These are phyloP conservation scores for Stenolophus ochropezus DNA, from an alignment of 2,888 invertebrate species.

Conservation along the genomic window DNA sequence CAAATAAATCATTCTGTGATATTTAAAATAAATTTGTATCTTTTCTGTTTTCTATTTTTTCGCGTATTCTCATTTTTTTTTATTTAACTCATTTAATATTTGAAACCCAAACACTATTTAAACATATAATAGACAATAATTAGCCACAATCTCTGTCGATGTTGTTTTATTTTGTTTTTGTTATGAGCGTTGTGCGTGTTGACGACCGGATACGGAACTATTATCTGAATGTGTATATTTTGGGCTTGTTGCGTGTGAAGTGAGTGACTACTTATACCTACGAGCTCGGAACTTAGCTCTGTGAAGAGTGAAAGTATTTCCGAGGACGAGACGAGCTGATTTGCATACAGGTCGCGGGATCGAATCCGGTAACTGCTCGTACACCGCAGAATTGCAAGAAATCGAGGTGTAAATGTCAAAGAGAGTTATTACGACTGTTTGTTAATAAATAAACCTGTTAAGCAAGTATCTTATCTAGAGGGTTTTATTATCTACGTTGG, in stretches of 20 bases:
- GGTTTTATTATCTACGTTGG: not conserved
- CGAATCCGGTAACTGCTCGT: not conserved
- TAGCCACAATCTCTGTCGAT: not conserved
- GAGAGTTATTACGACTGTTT: not conserved
- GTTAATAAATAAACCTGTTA: not conserved
- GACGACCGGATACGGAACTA: constrained; percentile 13
- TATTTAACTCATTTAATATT: too few species aligned
- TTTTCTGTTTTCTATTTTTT: too few species aligned
- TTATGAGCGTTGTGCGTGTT: not conserved
- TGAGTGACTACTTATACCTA: not conserved
- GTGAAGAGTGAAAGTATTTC: constrained; percentile 25
- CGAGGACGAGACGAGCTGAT: not conserved
- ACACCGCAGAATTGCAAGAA: not conserved
- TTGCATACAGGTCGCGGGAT: constrained; percentile 8
- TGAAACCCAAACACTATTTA: too few species aligned
- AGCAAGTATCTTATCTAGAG: not conserved
- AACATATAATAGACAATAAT: not conserved
- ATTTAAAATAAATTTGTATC: too few species aligned
- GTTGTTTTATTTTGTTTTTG: not conserved
- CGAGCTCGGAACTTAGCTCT: not conserved
- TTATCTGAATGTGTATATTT: not conserved
- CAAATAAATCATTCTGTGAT: too few species aligned
- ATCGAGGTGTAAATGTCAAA: not conserved
- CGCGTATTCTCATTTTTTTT: too few species aligned
- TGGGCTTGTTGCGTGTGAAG: constrained; percentile 3